A percentile compares a stretch with the other conserved stretches of the same genome.
Evolutionary conservation across 2,888 invertebrate species (phyloP).

Genomic region (Luperina nickerlii): DNA sequence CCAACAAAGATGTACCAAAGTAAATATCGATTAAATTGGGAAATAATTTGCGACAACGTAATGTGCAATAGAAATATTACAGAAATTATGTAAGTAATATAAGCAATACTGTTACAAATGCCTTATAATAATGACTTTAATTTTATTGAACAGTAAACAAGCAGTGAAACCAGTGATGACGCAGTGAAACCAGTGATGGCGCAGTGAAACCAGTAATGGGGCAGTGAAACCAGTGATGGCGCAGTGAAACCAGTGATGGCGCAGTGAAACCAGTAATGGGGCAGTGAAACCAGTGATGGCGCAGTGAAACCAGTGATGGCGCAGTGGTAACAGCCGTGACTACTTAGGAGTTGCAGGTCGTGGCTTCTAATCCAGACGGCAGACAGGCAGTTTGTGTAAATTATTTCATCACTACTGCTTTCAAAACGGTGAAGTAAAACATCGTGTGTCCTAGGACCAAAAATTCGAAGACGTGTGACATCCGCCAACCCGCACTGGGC

Average conservation of each 20-base stretch:
- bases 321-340: not conserved
- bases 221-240: not conserved
- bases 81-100: slow-evolving; percentile 10
- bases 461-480: not conserved
- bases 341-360: not conserved
- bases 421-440: not conserved
- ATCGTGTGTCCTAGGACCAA: not conserved
- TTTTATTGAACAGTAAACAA: not conserved
- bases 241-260: not conserved
- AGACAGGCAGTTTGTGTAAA: not conserved
- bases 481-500: not conserved
- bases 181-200: not conserved
- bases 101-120: not conserved
- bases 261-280: not conserved
- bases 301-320: not conserved
- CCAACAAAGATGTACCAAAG: slow-evolving; percentile 32
- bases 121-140: not conserved
- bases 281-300: not conserved
- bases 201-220: too few relatives aligned
- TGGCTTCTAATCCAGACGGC: not conserved
- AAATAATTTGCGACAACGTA: slow-evolving; percentile 38
- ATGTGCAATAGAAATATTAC: slow-evolving; percentile 30
- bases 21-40: slow-evolving; percentile 37
- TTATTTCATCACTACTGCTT: too few relatives aligned
- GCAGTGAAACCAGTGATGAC: not conserved